These are phyloP conservation scores for Sminthurides bifidus DNA, from an alignment of 1,140 invertebrate species.

Conservation along the genomic window DNA sequence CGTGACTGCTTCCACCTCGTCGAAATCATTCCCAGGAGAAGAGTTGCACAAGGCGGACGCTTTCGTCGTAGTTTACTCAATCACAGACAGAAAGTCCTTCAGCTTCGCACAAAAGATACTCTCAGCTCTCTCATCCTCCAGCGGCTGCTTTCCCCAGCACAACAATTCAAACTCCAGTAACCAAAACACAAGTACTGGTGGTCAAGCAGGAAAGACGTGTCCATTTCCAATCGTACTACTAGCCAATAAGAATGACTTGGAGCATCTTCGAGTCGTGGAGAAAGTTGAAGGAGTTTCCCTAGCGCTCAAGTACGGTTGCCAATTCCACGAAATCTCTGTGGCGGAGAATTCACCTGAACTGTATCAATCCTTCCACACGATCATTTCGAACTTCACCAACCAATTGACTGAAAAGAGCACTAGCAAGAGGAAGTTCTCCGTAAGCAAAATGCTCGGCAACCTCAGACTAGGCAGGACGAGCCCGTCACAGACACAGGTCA, in stretches of 20 bases:
- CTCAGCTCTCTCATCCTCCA: constrained; percentile 39
- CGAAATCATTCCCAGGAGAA: constrained; percentile 40
- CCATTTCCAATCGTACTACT: constrained; percentile 43
- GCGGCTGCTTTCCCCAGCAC: background rate
- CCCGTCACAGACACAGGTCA: constrained; percentile 30
- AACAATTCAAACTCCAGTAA: background rate
- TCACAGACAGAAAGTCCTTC: constrained; percentile 58
- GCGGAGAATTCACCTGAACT: constrained; percentile 59
- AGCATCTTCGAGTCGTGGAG: constrained; percentile 58
- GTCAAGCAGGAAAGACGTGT: too few species aligned
- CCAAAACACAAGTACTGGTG: background rate
- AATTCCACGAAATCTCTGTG: constrained; percentile 61
- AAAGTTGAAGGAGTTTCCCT: constrained; percentile 54
- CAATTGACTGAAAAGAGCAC: constrained; percentile 37
- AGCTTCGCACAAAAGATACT: constrained; percentile 52
- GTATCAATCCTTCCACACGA: constrained; percentile 53
- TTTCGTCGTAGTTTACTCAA: constrained; percentile 64
- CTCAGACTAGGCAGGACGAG: constrained; percentile 48
- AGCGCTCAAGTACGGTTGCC: constrained; percentile 51
- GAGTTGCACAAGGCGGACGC: constrained; percentile 62
- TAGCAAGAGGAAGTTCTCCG: constrained; percentile 54
- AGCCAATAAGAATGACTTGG: constrained; percentile 63
- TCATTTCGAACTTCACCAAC: constrained; percentile 48
- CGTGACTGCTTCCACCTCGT: too few species aligned
- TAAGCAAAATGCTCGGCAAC: constrained; percentile 65